Evolutionary conservation across 1,140 invertebrate species (phyloP), one percentile per base, ranked within the genome.

Genomic region (Euwallacea similis): DNA sequence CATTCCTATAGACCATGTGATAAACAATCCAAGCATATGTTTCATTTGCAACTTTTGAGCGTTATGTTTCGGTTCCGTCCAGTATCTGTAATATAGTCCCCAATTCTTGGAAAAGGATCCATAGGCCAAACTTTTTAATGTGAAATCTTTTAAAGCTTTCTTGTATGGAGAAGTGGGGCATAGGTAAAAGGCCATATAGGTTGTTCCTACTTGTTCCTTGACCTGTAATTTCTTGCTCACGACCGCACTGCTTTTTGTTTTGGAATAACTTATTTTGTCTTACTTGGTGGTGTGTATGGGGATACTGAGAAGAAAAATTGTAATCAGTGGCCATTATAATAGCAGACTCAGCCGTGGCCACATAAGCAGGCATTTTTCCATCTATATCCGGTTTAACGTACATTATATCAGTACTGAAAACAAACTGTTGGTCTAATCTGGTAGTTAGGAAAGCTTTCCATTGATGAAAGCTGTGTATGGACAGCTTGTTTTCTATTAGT

Each of bases 401-500:
- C 21, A 33, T 33, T 33, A 33, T 2, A 4, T 33, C 21, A 4
- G 21, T 33, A 50, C 9, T 13, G 21, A 63, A 65, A 54, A 65
- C 50, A 42, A 53, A 65, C 42, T 65, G 63, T 11, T 54, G 15
- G 7, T 54, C 15, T 7, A 65, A 33, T 54, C 41, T 53, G 8
- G 8, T 13, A 2, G 63, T 65, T 7, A 65, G 11, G 11, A 65
- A 42, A 7, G 15, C n/a, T 7, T 11, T 54, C 63, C 63, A 65
- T 10, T 7, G 7, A n/a, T 42, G 13, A 7, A 11, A 3, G 13
- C 15, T 54, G 13, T 65, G 54, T 13, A 65, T 41, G 13, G 63
- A 46, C 16, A 65, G 15, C 33, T 65, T 65, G 47, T 46, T 65
- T 33, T 65, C 63, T 54, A 65, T 42, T 42, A 65, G 44, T 41